Evolutionary conservation across 1,140 invertebrate genomes (phyloP).

Genomic region (Diabrotica virgifera): DNA sequence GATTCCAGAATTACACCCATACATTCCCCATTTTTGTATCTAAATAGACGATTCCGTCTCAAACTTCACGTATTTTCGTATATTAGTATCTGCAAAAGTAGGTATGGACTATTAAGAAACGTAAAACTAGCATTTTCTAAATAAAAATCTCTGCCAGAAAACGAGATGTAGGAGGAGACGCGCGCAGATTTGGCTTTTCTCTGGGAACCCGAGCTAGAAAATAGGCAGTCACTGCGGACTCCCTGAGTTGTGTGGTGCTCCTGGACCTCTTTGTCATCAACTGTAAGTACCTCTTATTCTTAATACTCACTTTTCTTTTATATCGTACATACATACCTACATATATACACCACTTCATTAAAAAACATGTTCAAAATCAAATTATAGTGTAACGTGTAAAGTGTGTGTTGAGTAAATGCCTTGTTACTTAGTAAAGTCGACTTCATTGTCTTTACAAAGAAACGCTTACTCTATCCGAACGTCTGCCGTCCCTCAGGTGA

Average conservation of each 20-base stretch:
- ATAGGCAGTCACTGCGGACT: slow-evolving; percentile 45
- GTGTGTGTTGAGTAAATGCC: too few species aligned
- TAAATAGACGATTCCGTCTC: not conserved
- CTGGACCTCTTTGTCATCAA: slow-evolving; percentile 41
- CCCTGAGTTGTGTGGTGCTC: slow-evolving; percentile 49
- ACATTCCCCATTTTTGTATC: not conserved
- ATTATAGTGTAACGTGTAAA: too few species aligned
- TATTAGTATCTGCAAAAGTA: slow-evolving; percentile 12
- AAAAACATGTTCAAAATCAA: not conserved
- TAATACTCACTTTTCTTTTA: slow-evolving; percentile 8
- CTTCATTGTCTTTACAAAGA: too few species aligned
- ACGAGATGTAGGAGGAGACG: slow-evolving; percentile 22
- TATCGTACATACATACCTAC: slow-evolving; percentile 8
- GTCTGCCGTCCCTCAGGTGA: too few species aligned
- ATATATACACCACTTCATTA: not conserved
- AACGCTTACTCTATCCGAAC: too few species aligned
- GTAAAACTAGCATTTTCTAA: slow-evolving; percentile 28
- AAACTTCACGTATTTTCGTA: slow-evolving; percentile 4
- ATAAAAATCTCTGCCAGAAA: slow-evolving; percentile 24
- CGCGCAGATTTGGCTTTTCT: slow-evolving; percentile 23
- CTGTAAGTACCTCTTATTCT: slow-evolving; percentile 16
- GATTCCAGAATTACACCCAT: not conserved
- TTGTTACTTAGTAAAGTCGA: too few species aligned
- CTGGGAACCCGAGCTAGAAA: slow-evolving; percentile 15
- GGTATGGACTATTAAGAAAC: slow-evolving; percentile 11